Base-by-base conservation (phyloP, 2,888 invertebrate species). In the Plagodis pulveraria region DNA sequence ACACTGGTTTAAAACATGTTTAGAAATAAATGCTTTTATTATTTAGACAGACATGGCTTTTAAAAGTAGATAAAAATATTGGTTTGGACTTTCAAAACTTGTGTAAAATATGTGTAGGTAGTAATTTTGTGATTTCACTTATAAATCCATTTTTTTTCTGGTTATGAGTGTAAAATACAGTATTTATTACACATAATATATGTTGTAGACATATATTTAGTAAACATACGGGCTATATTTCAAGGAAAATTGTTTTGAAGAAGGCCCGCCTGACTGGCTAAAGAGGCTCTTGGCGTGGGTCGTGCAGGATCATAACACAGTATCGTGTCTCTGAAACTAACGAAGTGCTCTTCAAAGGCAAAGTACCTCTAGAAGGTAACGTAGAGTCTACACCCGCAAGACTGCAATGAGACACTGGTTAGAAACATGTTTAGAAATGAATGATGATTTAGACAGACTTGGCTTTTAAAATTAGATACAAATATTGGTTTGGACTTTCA, bases 251-350 rank as follows among this genome's bases (percentile, higher is more conserved):
- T 44, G 34, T 11, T 8, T 44, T n/a, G 36, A 12, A 46, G 33
- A 42, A 38, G 12, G 42, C 55, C 36, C 58, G 66, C 63, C 58
- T 59, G 59, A 53, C 63, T 57, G 47, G 10, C n/a, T n/a, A n/a
- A n/a, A 53, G 56, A 56, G 57, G 42, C 62, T 38, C 52, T 51
- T 52, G 48, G 51, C 51, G 60, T 56, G 72, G 70, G 71, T 70
- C 83, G 77, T 83, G 80, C 78, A 75, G 77, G 81, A 83, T 82
- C 81, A 83, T 81, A 82, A 79, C 74, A 72, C 73, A 62, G 75
- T 74, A 70, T 74, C 73, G 70, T 70, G 74, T 72, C 8, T 40
- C 40, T 40, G 40, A 74, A 74, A 73, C 77, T 83, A 84, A 84
- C 82, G 83, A 84, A 84, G 84, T 72, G 75, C 74, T 69, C 76